Base-by-base conservation (phyloP, 1,140 invertebrate species). In the Megalopta genalis region DNA sequence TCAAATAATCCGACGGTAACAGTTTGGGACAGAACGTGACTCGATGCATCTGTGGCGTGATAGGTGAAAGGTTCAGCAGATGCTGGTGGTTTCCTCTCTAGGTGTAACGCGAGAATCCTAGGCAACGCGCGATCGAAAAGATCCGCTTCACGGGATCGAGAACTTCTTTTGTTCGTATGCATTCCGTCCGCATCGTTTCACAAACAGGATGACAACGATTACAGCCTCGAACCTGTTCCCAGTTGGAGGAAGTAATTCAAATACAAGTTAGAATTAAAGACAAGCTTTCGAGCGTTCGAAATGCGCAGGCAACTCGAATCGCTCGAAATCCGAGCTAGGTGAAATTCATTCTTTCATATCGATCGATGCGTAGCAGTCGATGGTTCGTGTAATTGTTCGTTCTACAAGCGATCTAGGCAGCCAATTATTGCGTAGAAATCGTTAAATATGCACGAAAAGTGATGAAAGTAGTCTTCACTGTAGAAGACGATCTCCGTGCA, bases 41-140 rank as follows among this genome's bases (percentile, higher is more conserved):
- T 69, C 6, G 14, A 32, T 49, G 27, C 88, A 90, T 88, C 86
- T 77, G 60, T 88, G 84, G 86, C 89, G 89, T 92, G 89, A 91
- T 91, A 91, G 89, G 90, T 91, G 90, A 92, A 92, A 90, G 89
- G 89, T 91, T 92, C 89, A 90, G 89, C 88, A 82, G 81, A 87
- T 90, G 76, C 59, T 85, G 85, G 18, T 39, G 69, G 57, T 54
- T 68, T 59, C 59, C 32, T 81, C 59, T 84, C 54, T 62, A 74
- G 65, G 74, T 82, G 60, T 46, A 81, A 16, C 7, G 57, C 42
- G n/a, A 49, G 16, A 14, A 72, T 46, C 21, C 59, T 63, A 32
- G 37, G 32, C 14, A 0, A 25, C 12, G 1, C 4, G 3, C 4
- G 39, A 54, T 4, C n/a, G 46, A 66, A n/a, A 46, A 12, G 25